Percentiles rank a stretch among this genome's conserved stretches.
Evolutionary conservation across 2,113 vertebrate species (phyloP).

Genomic region (Ondatra zibethicus): DNA sequence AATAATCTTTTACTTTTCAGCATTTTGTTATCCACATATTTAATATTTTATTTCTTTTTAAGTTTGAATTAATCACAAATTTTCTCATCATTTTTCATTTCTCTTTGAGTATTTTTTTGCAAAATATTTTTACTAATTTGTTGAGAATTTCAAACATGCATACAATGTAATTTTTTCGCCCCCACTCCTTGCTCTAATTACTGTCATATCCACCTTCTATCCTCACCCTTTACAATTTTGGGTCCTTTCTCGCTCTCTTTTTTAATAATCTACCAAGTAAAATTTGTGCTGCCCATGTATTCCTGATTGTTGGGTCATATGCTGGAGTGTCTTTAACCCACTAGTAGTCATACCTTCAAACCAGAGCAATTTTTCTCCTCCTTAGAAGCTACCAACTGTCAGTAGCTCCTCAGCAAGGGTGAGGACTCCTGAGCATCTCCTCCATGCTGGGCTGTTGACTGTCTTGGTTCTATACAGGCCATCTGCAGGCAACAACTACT

Average conservation of each 20-base stretch:
- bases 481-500: background rate
- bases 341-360: background rate
- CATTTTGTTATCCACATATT: background rate
- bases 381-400: background rate
- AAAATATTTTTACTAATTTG: background rate
- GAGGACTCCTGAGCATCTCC: background rate
- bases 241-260: background rate
- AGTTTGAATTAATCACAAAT: background rate
- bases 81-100: background rate
- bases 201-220: background rate
- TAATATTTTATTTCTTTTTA: background rate
- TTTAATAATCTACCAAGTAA: background rate
- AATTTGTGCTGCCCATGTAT: background rate
- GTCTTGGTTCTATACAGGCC: background rate
- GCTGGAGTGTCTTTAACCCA: background rate
- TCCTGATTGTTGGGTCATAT: background rate
- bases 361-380: background rate
- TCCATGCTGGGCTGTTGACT: background rate
- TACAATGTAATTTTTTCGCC: background rate
- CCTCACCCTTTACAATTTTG: background rate
- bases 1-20: background rate
- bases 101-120: background rate
- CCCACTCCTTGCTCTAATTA: accelerated
- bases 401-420: background rate
- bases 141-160: background rate